Base-by-base conservation (phyloP, 2,888 invertebrate genomes). In the Cosmia trapezina region DNA sequence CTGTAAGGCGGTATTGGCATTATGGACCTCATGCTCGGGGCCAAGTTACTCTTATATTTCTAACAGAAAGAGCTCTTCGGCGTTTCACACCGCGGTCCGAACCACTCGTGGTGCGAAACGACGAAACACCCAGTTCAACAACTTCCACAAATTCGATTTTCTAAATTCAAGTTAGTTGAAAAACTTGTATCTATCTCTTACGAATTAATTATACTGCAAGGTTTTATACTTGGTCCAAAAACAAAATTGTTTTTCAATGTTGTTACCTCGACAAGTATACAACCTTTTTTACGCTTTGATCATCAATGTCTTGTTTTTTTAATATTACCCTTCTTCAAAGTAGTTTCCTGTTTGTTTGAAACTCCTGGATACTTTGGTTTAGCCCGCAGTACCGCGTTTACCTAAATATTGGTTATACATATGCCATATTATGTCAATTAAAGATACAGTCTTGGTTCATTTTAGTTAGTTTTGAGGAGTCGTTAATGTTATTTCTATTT, bases 321-420 rank as follows among this genome's bases (percentile, higher is more conserved):
- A 49, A 49, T 43, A 19, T 22, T 47, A 47, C 11, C 12, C 45
- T 53, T 72, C 22, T 72, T 53, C 41, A 54, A 54, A 54, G 53
- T 47, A 12, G 37, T 73, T 72, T 73, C 73, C 53, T 47, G 43
- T 72, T 72, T 73, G n/a, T 28, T 53, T 53, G 8, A 2, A 47
- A 9, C 4, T 47, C n/a, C 17, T 41, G 70, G 17, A 19, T 28
- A 41, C n/a, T 47, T 70, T 1, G 17, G 19, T 47, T 14, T 37
- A 14, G 0, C 5, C 8, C 22, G 45, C 22, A 22, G 17, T 45
- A 64, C 14, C 37, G 17, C 37, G 9, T 28, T 19, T 49, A 19
- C 9, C 9, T 28, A 14, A 14, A 22, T 51, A 17, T n/a, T 61
- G 12, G 0, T 61, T 43, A 28, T 19, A 37, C n/a, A 6, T 37